A percentile compares a stretch with the other conserved stretches of the same genome.
Evolutionary conservation across 1,140 invertebrate genomes (phyloP).

Genomic region (Zaprionus capensis): DNA sequence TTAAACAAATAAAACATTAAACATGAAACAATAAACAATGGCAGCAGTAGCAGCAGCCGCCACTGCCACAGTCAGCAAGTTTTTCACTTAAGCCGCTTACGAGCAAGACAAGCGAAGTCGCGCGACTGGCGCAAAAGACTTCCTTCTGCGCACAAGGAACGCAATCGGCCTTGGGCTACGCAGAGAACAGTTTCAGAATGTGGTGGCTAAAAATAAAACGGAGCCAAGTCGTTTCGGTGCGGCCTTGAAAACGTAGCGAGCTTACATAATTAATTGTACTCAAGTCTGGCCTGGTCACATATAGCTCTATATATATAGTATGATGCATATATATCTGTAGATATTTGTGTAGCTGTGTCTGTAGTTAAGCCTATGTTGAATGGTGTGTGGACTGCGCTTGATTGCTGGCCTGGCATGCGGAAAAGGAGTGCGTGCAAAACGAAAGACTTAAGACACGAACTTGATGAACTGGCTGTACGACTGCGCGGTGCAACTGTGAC

Average conservation of each 20-base stretch:
- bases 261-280: slow-evolving; percentile 80
- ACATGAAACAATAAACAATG: slow-evolving; percentile 6
- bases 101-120: slow-evolving; percentile 51
- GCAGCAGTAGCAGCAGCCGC: neutral
- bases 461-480: slow-evolving; percentile 29
- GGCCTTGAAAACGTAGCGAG: slow-evolving; percentile 51
- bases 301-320: neutral
- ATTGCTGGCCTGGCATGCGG: slow-evolving; percentile 59
- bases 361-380: neutral
- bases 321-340: neutral
- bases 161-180: slow-evolving; percentile 63
- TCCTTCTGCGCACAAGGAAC: slow-evolving; percentile 67
- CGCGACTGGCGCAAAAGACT: slow-evolving; percentile 37
- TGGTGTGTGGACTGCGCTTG: slow-evolving; percentile 8
- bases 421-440: slow-evolving; percentile 55
- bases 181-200: slow-evolving; percentile 69
- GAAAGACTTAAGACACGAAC: slow-evolving; percentile 73
- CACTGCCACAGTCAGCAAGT: slow-evolving; percentile 31
- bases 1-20: slow-evolving; percentile 51
- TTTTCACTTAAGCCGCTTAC: slow-evolving; percentile 63
- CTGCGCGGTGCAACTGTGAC: slow-evolving; percentile 30
- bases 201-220: slow-evolving; percentile 64
- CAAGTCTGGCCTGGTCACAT: slow-evolving; percentile 27
- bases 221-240: slow-evolving; percentile 3
- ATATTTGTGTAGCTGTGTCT: neutral